phyloP scores from a whole-genome alignment of 2,888 invertebrate species.

The Lycophotia porphyrea region DNA sequence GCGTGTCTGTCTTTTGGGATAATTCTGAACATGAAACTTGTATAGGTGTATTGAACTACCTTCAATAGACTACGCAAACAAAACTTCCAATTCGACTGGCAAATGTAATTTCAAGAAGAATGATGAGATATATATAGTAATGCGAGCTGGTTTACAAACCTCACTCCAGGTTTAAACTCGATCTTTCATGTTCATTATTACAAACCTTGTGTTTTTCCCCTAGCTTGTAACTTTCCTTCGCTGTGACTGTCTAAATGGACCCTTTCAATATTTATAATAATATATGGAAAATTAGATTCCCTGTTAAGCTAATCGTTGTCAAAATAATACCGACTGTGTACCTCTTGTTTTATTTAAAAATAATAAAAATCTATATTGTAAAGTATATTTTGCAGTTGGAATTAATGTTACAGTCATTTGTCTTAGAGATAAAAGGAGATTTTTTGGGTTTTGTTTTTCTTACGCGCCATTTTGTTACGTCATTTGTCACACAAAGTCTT shows the following conservation, averaged over 20 bases:
- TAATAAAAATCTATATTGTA: constrained; percentile 73
- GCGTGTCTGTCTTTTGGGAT: constrained; percentile 75
- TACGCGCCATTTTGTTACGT: constrained; percentile 62
- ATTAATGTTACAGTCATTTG: constrained; percentile 78
- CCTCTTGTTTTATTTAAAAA: constrained; percentile 79
- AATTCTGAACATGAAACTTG: constrained; percentile 68
- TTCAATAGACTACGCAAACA: constrained; percentile 41
- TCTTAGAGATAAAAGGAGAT: constrained; percentile 76
- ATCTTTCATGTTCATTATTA: constrained; percentile 61
- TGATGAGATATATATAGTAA: constrained; percentile 43
- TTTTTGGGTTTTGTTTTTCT: constrained; percentile 71
- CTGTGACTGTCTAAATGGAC: constrained; percentile 63
- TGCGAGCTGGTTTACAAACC: constrained; percentile 25
- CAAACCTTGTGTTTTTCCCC: constrained; percentile 43
- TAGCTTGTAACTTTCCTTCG: constrained; percentile 61
- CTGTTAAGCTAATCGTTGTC: constrained; percentile 83
- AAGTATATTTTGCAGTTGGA: constrained; percentile 76
- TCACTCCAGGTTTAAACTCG: constrained; percentile 24
- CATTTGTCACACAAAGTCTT: constrained; percentile 42
- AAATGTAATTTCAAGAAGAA: constrained; percentile 58
- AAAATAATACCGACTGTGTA: constrained; percentile 77
- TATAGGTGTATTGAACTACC: constrained; percentile 44
- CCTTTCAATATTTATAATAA: constrained; percentile 69
- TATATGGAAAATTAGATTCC: constrained; percentile 77
- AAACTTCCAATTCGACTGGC: constrained; percentile 52